phyloP scores from a whole-genome alignment of 2,888 invertebrate genomes.

The Parnassius smintheus region DNA sequence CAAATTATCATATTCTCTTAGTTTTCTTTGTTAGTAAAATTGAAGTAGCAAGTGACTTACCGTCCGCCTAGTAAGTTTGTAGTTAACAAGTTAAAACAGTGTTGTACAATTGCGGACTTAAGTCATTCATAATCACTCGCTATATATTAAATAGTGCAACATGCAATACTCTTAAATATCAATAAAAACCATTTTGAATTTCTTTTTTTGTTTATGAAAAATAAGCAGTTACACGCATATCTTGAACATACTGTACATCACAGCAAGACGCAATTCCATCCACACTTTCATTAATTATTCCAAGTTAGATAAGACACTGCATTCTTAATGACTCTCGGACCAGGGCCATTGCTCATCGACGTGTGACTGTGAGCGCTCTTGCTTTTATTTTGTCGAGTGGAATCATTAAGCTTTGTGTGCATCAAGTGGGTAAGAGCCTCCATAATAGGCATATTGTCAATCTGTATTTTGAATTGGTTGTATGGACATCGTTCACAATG shows the following conservation, averaged over 20 bases:
- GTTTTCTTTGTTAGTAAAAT: too few species aligned
- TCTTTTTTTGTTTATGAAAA: not conserved
- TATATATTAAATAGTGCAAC: too few species aligned
- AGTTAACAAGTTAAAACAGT: too few species aligned
- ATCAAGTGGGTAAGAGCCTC: slow-evolving; percentile 31
- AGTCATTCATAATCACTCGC: too few species aligned
- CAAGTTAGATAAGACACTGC: slow-evolving; percentile 78
- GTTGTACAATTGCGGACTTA: too few species aligned
- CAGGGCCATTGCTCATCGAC: slow-evolving; percentile 70
- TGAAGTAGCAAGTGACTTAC: too few species aligned
- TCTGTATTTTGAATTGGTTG: slow-evolving; percentile 20
- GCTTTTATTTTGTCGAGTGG: slow-evolving; percentile 41
- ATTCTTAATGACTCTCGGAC: slow-evolving; percentile 71
- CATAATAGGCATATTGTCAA: slow-evolving; percentile 24
- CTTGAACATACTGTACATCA: slow-evolving; percentile 44
- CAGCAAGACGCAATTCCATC: slow-evolving; percentile 68
- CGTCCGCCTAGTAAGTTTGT: too few species aligned
- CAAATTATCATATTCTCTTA: too few species aligned
- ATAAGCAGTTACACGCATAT: slow-evolving; percentile 3
- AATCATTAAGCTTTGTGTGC: slow-evolving; percentile 56
- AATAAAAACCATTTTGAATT: not conserved
- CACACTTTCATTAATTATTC: slow-evolving; percentile 79
- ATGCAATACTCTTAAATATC: not conserved
- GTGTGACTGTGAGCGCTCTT: slow-evolving; percentile 49
- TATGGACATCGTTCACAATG: not conserved